A percentile compares a stretch with the other conserved stretches of the same genome.
Conservation (phyloP, 2,797 vertebrate genomes). For the Syngnathus acus region DNA sequence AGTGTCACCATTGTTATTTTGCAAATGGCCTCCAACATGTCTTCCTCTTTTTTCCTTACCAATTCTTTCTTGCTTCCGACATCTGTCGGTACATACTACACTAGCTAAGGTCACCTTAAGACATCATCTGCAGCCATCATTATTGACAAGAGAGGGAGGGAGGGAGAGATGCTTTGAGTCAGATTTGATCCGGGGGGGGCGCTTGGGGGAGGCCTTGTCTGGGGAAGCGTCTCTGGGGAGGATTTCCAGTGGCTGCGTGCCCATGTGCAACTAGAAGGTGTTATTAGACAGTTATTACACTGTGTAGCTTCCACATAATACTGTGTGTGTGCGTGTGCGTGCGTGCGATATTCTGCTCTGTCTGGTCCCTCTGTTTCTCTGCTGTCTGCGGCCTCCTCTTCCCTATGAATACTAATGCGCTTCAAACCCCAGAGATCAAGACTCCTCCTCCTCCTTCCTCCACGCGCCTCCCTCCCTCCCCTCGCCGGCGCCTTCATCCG, state of each 20-base stretch:
- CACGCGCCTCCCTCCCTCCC: conserved; percentile 35
- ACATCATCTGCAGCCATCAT: conserved; percentile 28
- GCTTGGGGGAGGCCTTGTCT: conserved; percentile 37
- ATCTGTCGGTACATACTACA: conserved; percentile 17
- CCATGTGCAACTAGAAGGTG: conserved; percentile 2
- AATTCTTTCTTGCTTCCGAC: conserved; percentile 6
- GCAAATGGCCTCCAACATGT: conserved; percentile 47
- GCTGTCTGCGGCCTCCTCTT: conserved; percentile 73
- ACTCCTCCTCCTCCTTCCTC: conserved; percentile 50
- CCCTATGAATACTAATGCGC: conserved; percentile 73
- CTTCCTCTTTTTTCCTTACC: conserved; percentile 32
- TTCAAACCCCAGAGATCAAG: conserved; percentile 74
- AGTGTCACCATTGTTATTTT: conserved; percentile 37
- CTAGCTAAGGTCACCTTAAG: conserved; percentile 13
- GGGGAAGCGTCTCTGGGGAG: conserved; percentile 44
- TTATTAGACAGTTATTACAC: conserved; percentile 1
- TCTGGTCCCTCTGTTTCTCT: conserved; percentile 67
- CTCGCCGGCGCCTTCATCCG: conserved; percentile 45
- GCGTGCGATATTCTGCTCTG: conserved; percentile 51
- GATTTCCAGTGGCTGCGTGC: conserved; percentile 19
- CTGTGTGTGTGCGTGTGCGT: conserved; percentile 21
- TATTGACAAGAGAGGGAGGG: conserved; percentile 33
- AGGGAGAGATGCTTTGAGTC: conserved; percentile 34
- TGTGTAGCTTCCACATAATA: conserved; percentile 11
- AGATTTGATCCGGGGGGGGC: conserved; percentile 51